Percentiles rank a stretch among this genome's conserved stretches.
These are phyloP conservation scores for Parthenolecanium corni DNA, from an alignment of 2,888 invertebrate species.

Conservation along the genomic window DNA sequence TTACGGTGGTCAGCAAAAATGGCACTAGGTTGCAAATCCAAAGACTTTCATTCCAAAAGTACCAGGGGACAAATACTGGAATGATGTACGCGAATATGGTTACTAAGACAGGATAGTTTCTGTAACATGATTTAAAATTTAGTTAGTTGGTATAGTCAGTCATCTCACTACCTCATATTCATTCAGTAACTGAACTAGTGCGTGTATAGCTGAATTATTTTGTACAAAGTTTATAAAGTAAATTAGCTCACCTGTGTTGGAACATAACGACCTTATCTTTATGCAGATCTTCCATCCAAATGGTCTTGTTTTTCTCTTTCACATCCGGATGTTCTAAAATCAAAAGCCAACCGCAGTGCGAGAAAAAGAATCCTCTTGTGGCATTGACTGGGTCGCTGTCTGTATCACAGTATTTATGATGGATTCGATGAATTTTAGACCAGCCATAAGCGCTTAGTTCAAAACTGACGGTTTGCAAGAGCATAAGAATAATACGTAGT, in stretches of 20 bases:
- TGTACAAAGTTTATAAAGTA: too few relatives aligned
- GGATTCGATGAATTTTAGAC: conserved; percentile 39
- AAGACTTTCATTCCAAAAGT: conserved; percentile 25
- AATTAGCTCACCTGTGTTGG: too few relatives aligned
- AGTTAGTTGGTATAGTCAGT: too few relatives aligned
- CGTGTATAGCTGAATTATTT: too few relatives aligned
- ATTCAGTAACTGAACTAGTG: too few relatives aligned
- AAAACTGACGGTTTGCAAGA: conserved; percentile 16
- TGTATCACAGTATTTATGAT: conserved; percentile 41
- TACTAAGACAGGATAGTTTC: too few relatives aligned
- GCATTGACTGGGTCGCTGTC: conserved; percentile 41
- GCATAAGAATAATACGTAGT: conserved; percentile 6
- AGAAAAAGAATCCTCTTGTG: conserved; percentile 45
- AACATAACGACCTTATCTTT: too few relatives aligned
- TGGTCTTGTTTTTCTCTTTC: background rate
- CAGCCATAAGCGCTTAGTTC: conserved; percentile 32
- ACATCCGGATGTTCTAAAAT: conserved; percentile 40
- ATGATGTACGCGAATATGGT: too few relatives aligned
- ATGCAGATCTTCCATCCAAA: too few relatives aligned
- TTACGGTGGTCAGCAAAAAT: conserved; percentile 15
- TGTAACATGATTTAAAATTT: too few relatives aligned
- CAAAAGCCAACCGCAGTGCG: conserved; percentile 45
- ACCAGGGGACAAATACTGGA: background rate
- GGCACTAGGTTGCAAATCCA: conserved; percentile 16
- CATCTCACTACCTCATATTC: too few relatives aligned